Conservation (phyloP, 2,888 invertebrate species). For the Eucriotettix oculatus region DNA sequence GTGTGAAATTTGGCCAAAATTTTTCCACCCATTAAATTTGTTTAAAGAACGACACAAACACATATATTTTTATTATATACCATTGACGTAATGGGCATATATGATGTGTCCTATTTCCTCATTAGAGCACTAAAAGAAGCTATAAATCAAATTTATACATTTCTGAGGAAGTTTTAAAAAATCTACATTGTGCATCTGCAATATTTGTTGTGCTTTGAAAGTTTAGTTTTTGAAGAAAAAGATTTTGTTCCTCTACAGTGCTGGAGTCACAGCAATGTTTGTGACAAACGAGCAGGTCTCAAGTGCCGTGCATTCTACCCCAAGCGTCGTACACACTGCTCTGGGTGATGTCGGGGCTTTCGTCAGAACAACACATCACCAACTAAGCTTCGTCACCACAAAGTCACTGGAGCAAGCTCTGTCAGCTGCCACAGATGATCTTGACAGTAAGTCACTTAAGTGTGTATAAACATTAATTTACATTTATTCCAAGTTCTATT, state of each 20-base stretch:
- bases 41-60: too few species aligned
- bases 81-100: too few species aligned
- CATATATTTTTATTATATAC: too few species aligned
- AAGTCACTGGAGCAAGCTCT: constrained; percentile 41
- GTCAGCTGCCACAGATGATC: constrained; percentile 40
- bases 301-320: constrained; percentile 35
- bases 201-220: neutral
- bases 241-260: constrained; percentile 24
- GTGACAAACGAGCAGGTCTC: constrained; percentile 44
- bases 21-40: too few species aligned
- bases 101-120: too few species aligned
- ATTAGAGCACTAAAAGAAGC: too few species aligned
- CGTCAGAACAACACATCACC: constrained; percentile 42
- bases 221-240: neutral
- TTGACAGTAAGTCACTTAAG: constrained; percentile 36
- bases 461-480: too few species aligned
- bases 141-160: too few species aligned
- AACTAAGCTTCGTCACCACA: constrained; percentile 39
- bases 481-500: neutral
- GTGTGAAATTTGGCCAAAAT: too few species aligned
- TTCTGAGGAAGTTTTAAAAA: too few species aligned
- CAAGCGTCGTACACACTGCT: constrained; percentile 35
- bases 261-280: constrained; percentile 40
- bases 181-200: too few species aligned
- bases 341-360: constrained; percentile 43